Base-by-base conservation (phyloP, 1,140 invertebrate genomes). In the Drosophila yakuba region DNA sequence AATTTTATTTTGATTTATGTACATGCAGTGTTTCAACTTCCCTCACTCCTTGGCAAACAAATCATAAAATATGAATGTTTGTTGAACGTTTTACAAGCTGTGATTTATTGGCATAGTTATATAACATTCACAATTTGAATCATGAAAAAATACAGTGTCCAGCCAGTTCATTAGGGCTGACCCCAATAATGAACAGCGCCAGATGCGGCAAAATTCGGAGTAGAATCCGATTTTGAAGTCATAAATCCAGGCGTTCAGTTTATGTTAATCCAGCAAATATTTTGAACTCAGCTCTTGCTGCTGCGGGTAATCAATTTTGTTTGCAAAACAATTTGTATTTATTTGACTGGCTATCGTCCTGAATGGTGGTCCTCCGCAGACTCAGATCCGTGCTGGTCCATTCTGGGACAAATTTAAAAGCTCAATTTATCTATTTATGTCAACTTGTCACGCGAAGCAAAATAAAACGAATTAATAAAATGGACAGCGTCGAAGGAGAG, bases 391-490 rank as follows among this genome's bases (percentile, higher is more conserved):
- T 25, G 45, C 45, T 66, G 47, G 47, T 71, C 50, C 73, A 74
- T 77, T 61, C 64, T 75, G 84, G 62, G 74, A 74, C 83, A 88
- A 89, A 89, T 90, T 89, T 89, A 89, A 89, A 89, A 89, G 84
- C 84, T 89, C 84, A 89, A 89, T 89, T 89, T 89, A 84, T 89
- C 84, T 80, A 88, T 89, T 89, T 89, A 89, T 89, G 84, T 89
- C 84, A 89, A 89, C 80, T 89, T 89, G 84, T 89, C 84, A 90
- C 85, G 84, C 80, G 80, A 89, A 80, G 73, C 66, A 84, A 89
- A 89, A 89, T 89, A 89, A 89, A 89, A 89, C 84, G 84, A 89
- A 89, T 89, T 89, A 89, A 89, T 89, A 89, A 89, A 89, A 88
- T 80, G 57, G 60, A 71, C 71, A 47, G 69, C 57, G 59, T 35